These are phyloP conservation scores for Pardosa pseudoannulata DNA, from an alignment of 2,888 invertebrate species.

Conservation along the genomic window DNA sequence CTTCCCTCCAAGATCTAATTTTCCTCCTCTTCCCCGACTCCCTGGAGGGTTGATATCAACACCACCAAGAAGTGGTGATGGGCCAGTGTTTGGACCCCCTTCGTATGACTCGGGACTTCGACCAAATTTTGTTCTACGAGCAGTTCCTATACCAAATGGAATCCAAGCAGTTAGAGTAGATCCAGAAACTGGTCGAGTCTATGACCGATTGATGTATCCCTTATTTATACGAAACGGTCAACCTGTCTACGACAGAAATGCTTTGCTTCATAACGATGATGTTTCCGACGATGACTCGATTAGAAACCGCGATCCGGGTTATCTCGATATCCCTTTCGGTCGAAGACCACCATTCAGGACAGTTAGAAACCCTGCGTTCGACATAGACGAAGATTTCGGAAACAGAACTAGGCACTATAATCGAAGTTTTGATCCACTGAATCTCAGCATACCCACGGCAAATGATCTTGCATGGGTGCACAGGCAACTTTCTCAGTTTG, in stretches of 20 bases:
- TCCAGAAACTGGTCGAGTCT: constrained; percentile 43
- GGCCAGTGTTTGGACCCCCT: constrained; percentile 26
- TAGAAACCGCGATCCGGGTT: constrained; percentile 12
- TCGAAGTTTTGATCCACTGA: constrained; percentile 22
- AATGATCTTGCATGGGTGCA: constrained; percentile 40
- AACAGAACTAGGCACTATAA: background rate
- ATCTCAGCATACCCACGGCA: constrained; percentile 43
- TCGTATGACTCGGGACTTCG: constrained; percentile 18
- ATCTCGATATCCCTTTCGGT: constrained; percentile 34
- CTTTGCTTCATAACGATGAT: constrained; percentile 50
- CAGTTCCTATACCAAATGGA: constrained; percentile 65
- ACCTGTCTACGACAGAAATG: constrained; percentile 48
- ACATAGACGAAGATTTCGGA: background rate
- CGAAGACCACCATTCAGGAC: constrained; percentile 18
- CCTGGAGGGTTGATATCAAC: background rate
- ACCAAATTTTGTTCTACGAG: constrained; percentile 54
- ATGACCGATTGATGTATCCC: constrained; percentile 48
- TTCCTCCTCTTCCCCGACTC: background rate
- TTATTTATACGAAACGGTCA: constrained; percentile 36
- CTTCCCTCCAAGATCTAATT: constrained; percentile 28
- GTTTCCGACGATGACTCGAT: constrained; percentile 31
- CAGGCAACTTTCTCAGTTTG: constrained; percentile 26
- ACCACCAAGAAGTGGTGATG: background rate
- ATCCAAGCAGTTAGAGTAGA: constrained; percentile 65
- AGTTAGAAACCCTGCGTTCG: constrained; percentile 11